Conservation (phyloP, 2,113 vertebrate genomes). For the Pyrgilauda ruficollis region DNA sequence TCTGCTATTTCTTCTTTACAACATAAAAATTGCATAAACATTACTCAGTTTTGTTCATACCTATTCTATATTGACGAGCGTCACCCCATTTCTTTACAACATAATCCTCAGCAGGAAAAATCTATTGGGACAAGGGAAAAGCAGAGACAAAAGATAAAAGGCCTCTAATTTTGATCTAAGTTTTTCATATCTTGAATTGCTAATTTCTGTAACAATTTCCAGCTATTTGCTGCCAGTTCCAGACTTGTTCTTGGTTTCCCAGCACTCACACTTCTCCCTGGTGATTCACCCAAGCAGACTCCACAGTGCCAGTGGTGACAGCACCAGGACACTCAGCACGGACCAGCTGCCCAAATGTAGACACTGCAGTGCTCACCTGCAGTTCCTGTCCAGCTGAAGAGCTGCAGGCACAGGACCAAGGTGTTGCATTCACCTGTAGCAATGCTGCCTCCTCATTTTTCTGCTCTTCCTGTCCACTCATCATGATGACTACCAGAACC, state of each 20-base stretch:
- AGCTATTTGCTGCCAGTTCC: background rate
- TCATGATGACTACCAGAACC: background rate
- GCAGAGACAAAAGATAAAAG: background rate
- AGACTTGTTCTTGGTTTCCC: background rate
- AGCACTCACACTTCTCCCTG: background rate
- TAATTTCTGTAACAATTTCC: background rate
- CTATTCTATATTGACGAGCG: background rate
- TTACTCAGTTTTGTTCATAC: background rate
- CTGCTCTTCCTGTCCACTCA: background rate
- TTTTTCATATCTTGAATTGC: accelerated
- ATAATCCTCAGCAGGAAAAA: background rate
- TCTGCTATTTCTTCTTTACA: background rate
- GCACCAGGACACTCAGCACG: background rate
- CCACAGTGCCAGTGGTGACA: background rate
- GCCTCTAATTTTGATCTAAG: background rate
- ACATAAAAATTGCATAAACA: background rate
- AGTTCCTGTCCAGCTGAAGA: background rate
- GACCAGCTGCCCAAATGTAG: background rate
- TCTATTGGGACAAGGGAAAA: background rate
- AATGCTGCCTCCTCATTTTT: background rate
- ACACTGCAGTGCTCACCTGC: background rate
- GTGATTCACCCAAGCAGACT: background rate
- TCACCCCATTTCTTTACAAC: background rate
- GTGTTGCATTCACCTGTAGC: background rate
- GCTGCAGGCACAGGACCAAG: background rate